These are phyloP conservation scores for Drosophila tani DNA, from an alignment of 1,140 invertebrate genomes.

Conservation along the genomic window DNA sequence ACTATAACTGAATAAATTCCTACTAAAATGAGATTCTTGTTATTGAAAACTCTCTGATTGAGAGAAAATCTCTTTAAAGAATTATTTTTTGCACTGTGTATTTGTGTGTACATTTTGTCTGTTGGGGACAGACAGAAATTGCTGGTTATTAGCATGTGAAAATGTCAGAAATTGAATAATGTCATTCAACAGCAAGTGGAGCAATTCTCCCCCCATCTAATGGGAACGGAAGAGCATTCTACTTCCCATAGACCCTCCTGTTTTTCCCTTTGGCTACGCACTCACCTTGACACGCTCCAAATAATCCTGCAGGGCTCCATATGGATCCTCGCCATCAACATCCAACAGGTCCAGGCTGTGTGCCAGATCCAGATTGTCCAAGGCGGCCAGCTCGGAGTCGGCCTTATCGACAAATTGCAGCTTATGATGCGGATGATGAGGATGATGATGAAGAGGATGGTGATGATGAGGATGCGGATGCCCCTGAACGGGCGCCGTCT, in stretches of 20 bases:
- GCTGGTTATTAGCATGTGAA: slow-evolving; percentile 55
- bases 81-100: slow-evolving; percentile 5
- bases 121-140: slow-evolving; percentile 35
- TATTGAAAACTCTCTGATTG: too few relatives aligned
- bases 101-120: slow-evolving; percentile 15
- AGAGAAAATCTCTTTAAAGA: background rate
- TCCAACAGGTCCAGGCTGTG: slow-evolving; percentile 74
- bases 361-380: slow-evolving; percentile 79
- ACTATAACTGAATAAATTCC: background rate
- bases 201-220: slow-evolving; percentile 1
- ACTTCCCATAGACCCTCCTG: slow-evolving; percentile 24
- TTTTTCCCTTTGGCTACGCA: background rate
- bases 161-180: slow-evolving; percentile 59
- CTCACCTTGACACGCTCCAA: slow-evolving; percentile 83
- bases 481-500: slow-evolving; percentile 54
- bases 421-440: slow-evolving; percentile 64
- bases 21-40: background rate
- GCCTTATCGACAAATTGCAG: slow-evolving; percentile 75
- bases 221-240: slow-evolving; percentile 7
- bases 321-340: slow-evolving; percentile 81
- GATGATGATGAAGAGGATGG: background rate
- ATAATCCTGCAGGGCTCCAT: slow-evolving; percentile 75
- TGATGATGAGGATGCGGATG: slow-evolving; percentile 53
- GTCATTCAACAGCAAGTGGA: slow-evolving; percentile 33
- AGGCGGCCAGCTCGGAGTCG: slow-evolving; percentile 69